Evolutionary conservation across 2,113 vertebrate species (phyloP), one percentile per base, ranked within the genome.

Genomic region (Cephalopholis sonnerati): DNA sequence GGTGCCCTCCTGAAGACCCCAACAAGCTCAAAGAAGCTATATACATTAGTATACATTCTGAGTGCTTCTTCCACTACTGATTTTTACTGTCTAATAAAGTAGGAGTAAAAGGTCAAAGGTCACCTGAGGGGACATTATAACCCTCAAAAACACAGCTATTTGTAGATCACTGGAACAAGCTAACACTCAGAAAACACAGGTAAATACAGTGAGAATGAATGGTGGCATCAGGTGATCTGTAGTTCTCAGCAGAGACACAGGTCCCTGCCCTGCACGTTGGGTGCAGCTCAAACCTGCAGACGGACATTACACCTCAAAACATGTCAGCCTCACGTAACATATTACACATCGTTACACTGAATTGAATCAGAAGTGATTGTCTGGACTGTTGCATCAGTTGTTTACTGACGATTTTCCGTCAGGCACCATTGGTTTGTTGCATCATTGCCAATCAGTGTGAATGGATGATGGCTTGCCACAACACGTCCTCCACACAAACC

Each of bases 311-410:
- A 54, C 27, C 63, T 36, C 6, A 9, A 80, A 76, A 54, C 77
- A 61, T 13, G 72, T 74, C 79, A 58, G 48, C 62, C 82, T 86
- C 69, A 51, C 15, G 94, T 94, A 96, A 95, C 87, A 90, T 80
- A 27, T 90, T 86, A 90, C 93, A 91, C 83, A 62, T 46, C 73
- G 82, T 96, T 95, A 94, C 95, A 91, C 79, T 66, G 65, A 94
- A 90, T 93, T 92, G 80, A 91, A 93, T 95, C 94, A 95, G 83
- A 93, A 91, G 79, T 85, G 77, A 91, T 90, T 83, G 81, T 85
- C 79, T 91, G 88, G 74, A 93, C 69, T 70, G 92, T 96, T 96
- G 95, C 95, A 96, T 96, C 95, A 96, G 81, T 96, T 96, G 95
- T 96, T 96, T 96, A 96, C 95, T 74, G 89, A 25, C 59, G 73